Conservation (phyloP, 2,888 invertebrate genomes). For the Spisula subtruncata region DNA sequence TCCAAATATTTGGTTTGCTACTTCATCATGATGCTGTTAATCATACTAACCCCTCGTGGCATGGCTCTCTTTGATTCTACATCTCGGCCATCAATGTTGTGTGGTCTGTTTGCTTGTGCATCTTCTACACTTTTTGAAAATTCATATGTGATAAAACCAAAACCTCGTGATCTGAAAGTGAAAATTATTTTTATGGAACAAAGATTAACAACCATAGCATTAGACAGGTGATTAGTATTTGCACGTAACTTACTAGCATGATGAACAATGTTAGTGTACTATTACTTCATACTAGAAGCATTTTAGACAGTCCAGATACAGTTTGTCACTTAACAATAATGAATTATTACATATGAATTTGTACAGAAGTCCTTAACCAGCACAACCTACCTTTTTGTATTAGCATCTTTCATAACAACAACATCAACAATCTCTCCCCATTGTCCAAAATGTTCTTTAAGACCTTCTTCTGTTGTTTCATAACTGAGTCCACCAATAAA, state of each 20-base stretch:
- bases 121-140: slow-evolving; percentile 98
- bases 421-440: slow-evolving; percentile 93
- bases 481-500: slow-evolving; percentile 99
- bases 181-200: too few species aligned
- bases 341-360: too few species aligned
- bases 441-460: slow-evolving; percentile 97
- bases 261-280: too few species aligned
- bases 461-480: slow-evolving; percentile 95
- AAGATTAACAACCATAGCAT: too few species aligned
- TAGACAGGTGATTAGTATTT: too few species aligned
- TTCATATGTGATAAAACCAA: slow-evolving; percentile 99
- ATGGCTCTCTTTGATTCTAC: slow-evolving; percentile 99
- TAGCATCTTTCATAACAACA: slow-evolving; percentile 81
- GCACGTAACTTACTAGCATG: too few species aligned
- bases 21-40: neutral
- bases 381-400: slow-evolving; percentile 87
- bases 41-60: slow-evolving; percentile 91
- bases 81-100: slow-evolving; percentile 96
- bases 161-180: slow-evolving; percentile 94
- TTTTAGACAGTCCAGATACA: too few species aligned
- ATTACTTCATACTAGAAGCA: too few species aligned
- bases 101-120: slow-evolving; percentile 94
- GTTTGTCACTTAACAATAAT: too few species aligned
- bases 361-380: too few species aligned
- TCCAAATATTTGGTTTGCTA: too few species aligned